Conservation (phyloP, 2,888 invertebrate genomes). For the Drosophila diplacantha region DNA sequence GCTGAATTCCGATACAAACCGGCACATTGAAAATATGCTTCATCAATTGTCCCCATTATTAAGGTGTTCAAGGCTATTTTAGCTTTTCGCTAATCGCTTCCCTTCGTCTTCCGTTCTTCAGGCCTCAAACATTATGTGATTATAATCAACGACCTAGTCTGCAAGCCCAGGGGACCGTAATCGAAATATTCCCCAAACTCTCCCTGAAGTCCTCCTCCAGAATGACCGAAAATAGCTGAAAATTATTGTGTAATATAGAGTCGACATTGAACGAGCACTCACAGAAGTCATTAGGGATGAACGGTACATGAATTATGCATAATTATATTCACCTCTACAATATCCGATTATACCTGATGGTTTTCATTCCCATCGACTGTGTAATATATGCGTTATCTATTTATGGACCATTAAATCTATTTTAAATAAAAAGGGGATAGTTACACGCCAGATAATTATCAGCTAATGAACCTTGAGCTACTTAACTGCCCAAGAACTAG, state of each 20-base stretch:
- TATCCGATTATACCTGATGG: slow-evolving; percentile 14
- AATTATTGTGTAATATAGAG: slow-evolving; percentile 3
- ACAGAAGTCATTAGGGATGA: slow-evolving; percentile 23
- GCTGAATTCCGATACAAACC: not conserved
- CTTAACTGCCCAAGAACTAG: not conserved
- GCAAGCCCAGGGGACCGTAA: not conserved
- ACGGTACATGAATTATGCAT: slow-evolving; percentile 35
- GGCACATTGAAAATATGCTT: not conserved
- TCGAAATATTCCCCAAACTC: not conserved
- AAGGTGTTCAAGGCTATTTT: slow-evolving; percentile 5
- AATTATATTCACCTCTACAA: slow-evolving; percentile 24
- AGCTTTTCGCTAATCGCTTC: slow-evolving; percentile 21
- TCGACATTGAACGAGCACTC: slow-evolving; percentile 2
- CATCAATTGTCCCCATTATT: slow-evolving; percentile 10
- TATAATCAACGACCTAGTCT: slow-evolving; percentile 41
- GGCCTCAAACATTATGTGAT: slow-evolving; percentile 36
- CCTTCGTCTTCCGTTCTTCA: not conserved
- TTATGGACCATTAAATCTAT: slow-evolving; percentile 21
- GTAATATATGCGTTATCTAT: slow-evolving; percentile 16
- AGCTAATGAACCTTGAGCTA: slow-evolving; percentile 28
- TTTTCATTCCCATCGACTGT: not conserved
- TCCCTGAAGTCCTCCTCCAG: not conserved
- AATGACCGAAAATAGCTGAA: slow-evolving; percentile 13
- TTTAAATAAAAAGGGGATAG: slow-evolving; percentile 2
- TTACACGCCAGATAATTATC: slow-evolving; percentile 7